These are phyloP conservation scores for Yponomeuta malinellus DNA, from an alignment of 2,888 invertebrate genomes.

Conservation along the genomic window DNA sequence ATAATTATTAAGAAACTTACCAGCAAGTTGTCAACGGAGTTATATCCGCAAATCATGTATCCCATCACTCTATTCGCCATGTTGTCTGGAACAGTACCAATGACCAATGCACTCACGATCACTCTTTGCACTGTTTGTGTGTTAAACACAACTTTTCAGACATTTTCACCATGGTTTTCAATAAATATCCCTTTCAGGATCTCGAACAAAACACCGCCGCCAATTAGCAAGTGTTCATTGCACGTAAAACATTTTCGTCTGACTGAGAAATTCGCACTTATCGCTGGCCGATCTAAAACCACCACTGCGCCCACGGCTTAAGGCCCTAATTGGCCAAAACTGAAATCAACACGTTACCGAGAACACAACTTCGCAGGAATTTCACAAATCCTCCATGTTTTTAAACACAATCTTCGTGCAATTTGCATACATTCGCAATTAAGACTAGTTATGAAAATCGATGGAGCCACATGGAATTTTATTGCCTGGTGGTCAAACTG, in stretches of 20 bases:
- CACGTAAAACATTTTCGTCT: neutral
- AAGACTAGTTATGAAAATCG: neutral
- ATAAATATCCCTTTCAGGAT: neutral
- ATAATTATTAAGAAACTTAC: conserved; percentile 45
- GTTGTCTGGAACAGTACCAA: conserved; percentile 9
- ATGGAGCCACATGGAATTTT: too few species aligned
- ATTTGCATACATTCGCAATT: neutral
- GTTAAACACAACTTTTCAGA: neutral
- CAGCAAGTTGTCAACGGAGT: conserved; percentile 75
- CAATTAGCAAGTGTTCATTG: too few species aligned
- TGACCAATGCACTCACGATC: conserved; percentile 16
- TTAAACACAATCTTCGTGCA: neutral
- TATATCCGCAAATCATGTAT: conserved; percentile 77
- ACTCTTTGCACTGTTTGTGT: conserved; percentile 12
- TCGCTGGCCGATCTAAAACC: neutral
- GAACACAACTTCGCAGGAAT: neutral
- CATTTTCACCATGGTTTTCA: neutral
- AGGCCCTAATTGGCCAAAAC: neutral
- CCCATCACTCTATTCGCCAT: conserved; percentile 73
- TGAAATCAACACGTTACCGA: neutral
- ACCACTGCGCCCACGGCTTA: neutral
- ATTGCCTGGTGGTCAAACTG: too few species aligned
- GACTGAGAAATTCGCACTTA: neutral
- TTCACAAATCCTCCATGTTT: neutral
- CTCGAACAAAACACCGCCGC: too few species aligned